These are phyloP conservation scores for Oscarella lobularis DNA, from an alignment of 37 sponge, comb jelly and placozoan genomes.

Conservation along the genomic window DNA sequence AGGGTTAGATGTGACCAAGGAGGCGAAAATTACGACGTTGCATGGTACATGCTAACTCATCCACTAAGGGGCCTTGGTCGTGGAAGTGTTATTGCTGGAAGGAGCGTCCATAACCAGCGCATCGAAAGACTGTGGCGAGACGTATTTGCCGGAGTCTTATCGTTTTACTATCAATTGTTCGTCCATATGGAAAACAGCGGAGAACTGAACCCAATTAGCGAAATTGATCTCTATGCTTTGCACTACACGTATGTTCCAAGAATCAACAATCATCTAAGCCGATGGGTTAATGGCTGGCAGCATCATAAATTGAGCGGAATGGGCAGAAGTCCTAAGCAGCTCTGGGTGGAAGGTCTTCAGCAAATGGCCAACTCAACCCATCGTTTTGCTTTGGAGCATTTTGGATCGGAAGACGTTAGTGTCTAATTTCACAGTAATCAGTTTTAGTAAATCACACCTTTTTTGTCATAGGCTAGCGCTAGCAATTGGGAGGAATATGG, in stretches of 20 bases:
- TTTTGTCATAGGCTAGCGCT: no score
- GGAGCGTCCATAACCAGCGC: slow-evolving; percentile 41
- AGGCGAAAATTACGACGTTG: slow-evolving; percentile 29
- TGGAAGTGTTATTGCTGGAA: slow-evolving; percentile 40
- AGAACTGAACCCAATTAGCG: slow-evolving; percentile 6
- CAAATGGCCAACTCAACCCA: not conserved
- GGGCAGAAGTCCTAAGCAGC: slow-evolving; percentile 27
- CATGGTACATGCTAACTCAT: slow-evolving; percentile 29
- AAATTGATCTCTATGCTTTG: slow-evolving; percentile 22
- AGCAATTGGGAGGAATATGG: not conserved
- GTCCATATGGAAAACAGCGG: slow-evolving; percentile 18
- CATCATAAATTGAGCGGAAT: slow-evolving; percentile 14
- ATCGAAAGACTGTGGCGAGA: slow-evolving; percentile 51
- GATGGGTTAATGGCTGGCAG: slow-evolving; percentile 28
- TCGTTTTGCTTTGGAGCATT: no score
- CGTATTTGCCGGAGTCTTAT: slow-evolving; percentile 19
- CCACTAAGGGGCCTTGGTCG: slow-evolving; percentile 22
- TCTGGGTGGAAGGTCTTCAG: slow-evolving; percentile 21
- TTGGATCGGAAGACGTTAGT: no score
- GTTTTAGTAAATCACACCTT: no score
- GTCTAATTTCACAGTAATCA: no score
- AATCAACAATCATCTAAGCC: slow-evolving; percentile 12
- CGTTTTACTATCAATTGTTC: slow-evolving; percentile 9
- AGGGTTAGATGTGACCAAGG: slow-evolving; percentile 36
- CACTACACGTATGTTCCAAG: slow-evolving; percentile 27